Conservation (phyloP, 2,797 vertebrate species). For the Semotilus atromaculatus region DNA sequence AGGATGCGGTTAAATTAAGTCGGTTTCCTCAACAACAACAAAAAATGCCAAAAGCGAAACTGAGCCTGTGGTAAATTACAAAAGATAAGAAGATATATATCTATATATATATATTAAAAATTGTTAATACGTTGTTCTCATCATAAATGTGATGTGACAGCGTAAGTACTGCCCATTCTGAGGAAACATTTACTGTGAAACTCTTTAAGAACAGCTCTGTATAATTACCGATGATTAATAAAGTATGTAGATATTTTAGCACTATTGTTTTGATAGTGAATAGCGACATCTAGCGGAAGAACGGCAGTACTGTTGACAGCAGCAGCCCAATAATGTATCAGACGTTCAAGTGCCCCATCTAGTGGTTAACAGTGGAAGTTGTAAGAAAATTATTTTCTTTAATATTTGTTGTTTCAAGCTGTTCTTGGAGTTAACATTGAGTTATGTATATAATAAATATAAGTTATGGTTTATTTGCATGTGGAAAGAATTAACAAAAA, state of each 20-base stretch:
- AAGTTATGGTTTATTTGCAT: neutral
- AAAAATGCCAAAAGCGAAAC: neutral
- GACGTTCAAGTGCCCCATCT: neutral
- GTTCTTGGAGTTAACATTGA: neutral
- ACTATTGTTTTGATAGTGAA: neutral
- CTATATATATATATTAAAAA: neutral
- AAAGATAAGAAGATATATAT: neutral
- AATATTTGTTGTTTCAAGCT: neutral
- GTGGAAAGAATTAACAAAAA: neutral
- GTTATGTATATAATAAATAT: neutral
- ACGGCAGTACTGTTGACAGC: neutral
- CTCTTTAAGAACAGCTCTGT: neutral
- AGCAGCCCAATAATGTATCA: neutral
- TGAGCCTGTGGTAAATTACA: neutral
- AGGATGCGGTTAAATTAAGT: neutral
- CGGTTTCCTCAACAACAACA: neutral
- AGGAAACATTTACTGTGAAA: neutral
- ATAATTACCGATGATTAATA: neutral
- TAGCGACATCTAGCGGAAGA: neutral
- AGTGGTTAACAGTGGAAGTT: neutral
- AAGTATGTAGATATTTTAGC: too few relatives aligned
- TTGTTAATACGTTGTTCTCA: neutral
- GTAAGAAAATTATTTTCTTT: neutral
- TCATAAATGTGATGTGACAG: neutral
- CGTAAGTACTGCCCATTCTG: neutral